Base-by-base conservation (phyloP, 1,140 invertebrate species). In the Maniola jurtina region DNA sequence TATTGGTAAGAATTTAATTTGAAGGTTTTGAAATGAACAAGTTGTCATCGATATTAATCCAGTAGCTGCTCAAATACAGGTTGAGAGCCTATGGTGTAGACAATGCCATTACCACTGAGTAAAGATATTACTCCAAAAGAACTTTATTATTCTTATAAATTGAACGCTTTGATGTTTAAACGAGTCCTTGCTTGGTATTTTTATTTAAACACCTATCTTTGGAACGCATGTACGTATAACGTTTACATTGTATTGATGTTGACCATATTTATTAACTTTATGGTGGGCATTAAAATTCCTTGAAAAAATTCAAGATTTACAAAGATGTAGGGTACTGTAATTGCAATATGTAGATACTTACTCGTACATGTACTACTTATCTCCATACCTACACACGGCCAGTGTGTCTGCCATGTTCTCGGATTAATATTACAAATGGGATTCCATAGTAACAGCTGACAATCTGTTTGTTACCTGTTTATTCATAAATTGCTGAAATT, bases 91-190 rank as follows among this genome's bases (percentile, higher is more conserved):
- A 52, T 52, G 48, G 54, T 35, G 54, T 35, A 55, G 54, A 34
- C 54, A 11, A n/a, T 55, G 54, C 9, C 54, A 55, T 55, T 35
- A 48, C 15, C 15, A 25, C 25, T 25, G 25, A 25, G 25, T 25
- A 25, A 25, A 25, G 25, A 25, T 15, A 54, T 54, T 25, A 55
- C 25, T 34, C 34, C 10, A 14, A 55, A 55, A 55, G 54, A 15
- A 36, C 34, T 55, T 55, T 35, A 55, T 55, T 55, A 55, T 55
- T 55, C 33, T 36, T 55, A 36, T 55, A 13, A 55, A 55, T 34
- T 55, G 25, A 55, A 55, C 16, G 48, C 48, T 52, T 52, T 52
- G 48, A 52, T 52, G 14, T 52, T 52, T 16, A 52, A 52, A 52
- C 16, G 16, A 52, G 16, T 3, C 14, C 10, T n/a, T 11, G n/a